Percentiles rank a stretch among this genome's conserved stretches.
phyloP scores from a whole-genome alignment of 2,888 invertebrate genomes.

The Parasteatoda lunata region DNA sequence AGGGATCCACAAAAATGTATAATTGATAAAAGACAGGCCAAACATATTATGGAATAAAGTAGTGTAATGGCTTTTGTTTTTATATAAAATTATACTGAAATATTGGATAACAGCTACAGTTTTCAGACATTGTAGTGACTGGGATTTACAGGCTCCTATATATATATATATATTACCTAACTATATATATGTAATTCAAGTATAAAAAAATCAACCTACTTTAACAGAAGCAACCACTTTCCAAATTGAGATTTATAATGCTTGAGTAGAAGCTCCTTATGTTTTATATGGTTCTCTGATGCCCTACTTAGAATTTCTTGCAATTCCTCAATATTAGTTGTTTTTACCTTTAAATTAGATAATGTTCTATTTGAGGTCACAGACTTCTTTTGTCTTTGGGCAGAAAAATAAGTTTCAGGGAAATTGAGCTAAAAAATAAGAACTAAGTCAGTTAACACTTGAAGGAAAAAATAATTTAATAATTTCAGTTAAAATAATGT shows the following conservation, averaged over 20 bases:
- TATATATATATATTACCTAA: no score
- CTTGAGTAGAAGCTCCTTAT: conserved; percentile 38
- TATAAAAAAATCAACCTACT: conserved; percentile 31
- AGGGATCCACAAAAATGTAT: no score
- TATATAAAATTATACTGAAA: no score
- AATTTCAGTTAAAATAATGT: no score
- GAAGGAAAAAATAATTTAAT: no score
- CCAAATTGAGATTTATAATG: conserved; percentile 30
- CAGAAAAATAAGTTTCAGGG: conserved; percentile 51
- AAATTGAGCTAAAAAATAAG: conserved; percentile 8
- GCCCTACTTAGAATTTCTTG: conserved; percentile 26
- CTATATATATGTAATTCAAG: not conserved
- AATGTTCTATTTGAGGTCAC: conserved; percentile 52
- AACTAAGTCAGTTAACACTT: no score
- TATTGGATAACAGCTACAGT: no score
- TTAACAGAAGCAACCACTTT: conserved; percentile 36
- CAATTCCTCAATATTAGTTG: conserved; percentile 40
- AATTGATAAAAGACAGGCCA: no score
- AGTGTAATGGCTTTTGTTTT: no score
- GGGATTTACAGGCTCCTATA: no score
- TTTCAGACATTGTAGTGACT: no score
- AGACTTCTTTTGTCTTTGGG: conserved; percentile 47
- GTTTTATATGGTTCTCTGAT: conserved; percentile 50
- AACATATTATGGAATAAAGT: no score
- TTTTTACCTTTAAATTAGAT: conserved; percentile 50